Conservation (phyloP, 92 coral and sea anemone species). For the Nematostella vectensis region DNA sequence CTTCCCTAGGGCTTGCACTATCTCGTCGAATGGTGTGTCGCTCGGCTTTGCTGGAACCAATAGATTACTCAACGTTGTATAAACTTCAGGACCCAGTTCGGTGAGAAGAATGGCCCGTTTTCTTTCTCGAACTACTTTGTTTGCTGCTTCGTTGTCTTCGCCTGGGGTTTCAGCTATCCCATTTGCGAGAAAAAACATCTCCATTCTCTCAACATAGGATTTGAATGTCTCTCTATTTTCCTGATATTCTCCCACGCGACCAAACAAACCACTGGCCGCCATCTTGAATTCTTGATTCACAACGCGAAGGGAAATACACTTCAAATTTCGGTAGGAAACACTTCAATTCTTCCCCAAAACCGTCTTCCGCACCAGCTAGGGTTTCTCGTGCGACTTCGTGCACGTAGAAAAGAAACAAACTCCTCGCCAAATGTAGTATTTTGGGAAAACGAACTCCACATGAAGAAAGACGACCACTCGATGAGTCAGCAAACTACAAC, state of each 20-base stretch:
- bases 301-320: too few relatives aligned
- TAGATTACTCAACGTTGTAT: conserved; percentile 28
- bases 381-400: too few relatives aligned
- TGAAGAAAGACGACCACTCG: too few relatives aligned
- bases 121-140: conserved; percentile 19
- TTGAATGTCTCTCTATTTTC: conserved; percentile 23
- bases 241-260: conserved; percentile 28
- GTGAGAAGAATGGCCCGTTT: conserved; percentile 37
- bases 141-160: conserved; percentile 19
- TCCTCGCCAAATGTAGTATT: too few relatives aligned
- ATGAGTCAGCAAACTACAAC: too few relatives aligned
- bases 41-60: conserved; percentile 30
- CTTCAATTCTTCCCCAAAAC: too few relatives aligned
- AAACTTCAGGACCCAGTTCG: conserved; percentile 43
- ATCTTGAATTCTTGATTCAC: conserved; percentile 4
- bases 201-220: conserved; percentile 42
- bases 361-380: too few relatives aligned
- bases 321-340: too few relatives aligned
- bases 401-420: too few relatives aligned
- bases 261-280: conserved; percentile 31
- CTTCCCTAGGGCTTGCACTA: conserved; percentile 17
- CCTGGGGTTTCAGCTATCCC: conserved; percentile 25
- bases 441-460: too few relatives aligned
- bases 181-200: conserved; percentile 46
- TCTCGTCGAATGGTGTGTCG: conserved; percentile 16